Evolutionary conservation across 2,797 vertebrate species (phyloP).

Genomic region (Eurystomus glaucurus): DNA sequence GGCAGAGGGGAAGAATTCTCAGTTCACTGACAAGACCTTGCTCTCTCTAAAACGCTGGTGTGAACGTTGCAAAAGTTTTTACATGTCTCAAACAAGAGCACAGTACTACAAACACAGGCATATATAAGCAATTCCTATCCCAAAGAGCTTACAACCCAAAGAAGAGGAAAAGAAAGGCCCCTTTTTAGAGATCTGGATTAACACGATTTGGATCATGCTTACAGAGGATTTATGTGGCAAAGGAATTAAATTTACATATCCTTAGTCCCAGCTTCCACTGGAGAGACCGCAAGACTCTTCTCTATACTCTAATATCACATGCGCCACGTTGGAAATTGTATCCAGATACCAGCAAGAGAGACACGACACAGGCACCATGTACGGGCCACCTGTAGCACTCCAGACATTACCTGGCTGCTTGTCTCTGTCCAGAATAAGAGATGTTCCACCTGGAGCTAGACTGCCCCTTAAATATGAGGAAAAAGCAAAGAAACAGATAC

Average conservation of each 20-base stretch:
- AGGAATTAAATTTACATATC: slow-evolving; percentile 43
- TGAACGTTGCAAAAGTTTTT: neutral
- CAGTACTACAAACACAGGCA: rapidly evolving
- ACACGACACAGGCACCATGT: rapidly evolving
- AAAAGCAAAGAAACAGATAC: neutral
- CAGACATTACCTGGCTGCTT: neutral
- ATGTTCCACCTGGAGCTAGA: neutral
- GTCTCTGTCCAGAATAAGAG: rapidly evolving
- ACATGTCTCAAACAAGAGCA: neutral
- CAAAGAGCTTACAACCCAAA: slow-evolving; percentile 4
- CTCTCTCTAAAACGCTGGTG: neutral
- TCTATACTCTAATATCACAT: rapidly evolving
- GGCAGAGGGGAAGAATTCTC: slow-evolving; percentile 36
- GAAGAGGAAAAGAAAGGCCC: slow-evolving; percentile 19
- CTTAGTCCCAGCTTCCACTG: neutral
- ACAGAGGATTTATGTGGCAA: slow-evolving; percentile 25
- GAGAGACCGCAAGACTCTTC: neutral
- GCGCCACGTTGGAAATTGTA: neutral
- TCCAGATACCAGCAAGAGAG: neutral
- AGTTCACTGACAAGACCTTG: neutral
- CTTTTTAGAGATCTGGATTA: slow-evolving; percentile 41
- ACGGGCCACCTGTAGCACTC: rapidly evolving
- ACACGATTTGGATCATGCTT: slow-evolving; percentile 18
- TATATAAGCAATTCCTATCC: neutral
- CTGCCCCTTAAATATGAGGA: neutral